Percentiles rank a stretch among this genome's conserved stretches.
These are phyloP conservation scores for Scolopax mira DNA, from an alignment of 2,113 vertebrate species.

Conservation along the genomic window DNA sequence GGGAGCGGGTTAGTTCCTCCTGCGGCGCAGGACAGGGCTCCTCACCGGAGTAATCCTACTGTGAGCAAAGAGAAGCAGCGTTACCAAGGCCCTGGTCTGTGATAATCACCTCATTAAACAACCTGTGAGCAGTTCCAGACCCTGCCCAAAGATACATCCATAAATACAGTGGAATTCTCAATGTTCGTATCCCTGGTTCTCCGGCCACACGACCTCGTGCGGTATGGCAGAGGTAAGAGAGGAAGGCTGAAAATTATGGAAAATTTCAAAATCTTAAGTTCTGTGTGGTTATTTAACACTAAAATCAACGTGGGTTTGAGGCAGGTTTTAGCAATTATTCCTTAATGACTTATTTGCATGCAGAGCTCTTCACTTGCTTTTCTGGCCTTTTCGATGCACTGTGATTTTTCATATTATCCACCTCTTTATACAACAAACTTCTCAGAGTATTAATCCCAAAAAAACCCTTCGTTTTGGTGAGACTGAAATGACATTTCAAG, in stretches of 20 bases:
- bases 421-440: background rate
- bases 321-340: background rate
- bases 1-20: background rate
- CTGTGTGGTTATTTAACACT: background rate
- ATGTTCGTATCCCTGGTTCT: background rate
- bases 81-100: background rate
- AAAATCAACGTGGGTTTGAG: background rate
- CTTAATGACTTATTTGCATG: background rate
- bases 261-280: background rate
- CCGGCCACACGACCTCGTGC: background rate
- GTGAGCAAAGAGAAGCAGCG: background rate
- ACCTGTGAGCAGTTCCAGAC: background rate
- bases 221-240: background rate
- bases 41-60: background rate
- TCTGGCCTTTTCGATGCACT: background rate
- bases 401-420: background rate
- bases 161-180: rapidly evolving
- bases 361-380: background rate
- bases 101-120: background rate
- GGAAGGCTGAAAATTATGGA: background rate
- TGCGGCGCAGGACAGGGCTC: rapidly evolving
- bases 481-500: background rate
- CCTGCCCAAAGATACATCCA: rapidly evolving
- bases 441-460: background rate
- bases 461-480: background rate